Evolutionary conservation across 1,140 invertebrate genomes (phyloP), one percentile per base, ranked within the genome.

Genomic region (Mylabris phalerata): DNA sequence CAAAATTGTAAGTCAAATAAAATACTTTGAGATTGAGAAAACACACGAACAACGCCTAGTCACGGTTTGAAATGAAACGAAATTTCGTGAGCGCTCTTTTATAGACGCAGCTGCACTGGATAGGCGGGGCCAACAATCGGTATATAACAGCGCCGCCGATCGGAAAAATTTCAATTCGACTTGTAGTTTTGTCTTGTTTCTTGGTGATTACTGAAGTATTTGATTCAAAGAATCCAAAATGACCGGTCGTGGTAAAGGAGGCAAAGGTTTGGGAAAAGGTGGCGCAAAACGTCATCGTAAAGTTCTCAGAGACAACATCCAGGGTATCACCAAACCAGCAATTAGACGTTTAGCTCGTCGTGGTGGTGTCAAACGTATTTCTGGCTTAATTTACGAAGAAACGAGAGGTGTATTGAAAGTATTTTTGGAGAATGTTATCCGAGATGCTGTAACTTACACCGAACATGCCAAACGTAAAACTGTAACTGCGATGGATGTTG

Each of bases 401-500:
- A 84, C 82, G 44, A 78, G 83, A 52, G 81, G 82, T 55, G 80
- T 88, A 0, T 72, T 89, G n/a, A 90, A 89, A 73, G 83, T 89
- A 0, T 92, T 92, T 73, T 74, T 92, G 50, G 58, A 90, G 72
- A 90, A 89, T 69, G 86, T 91, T 0, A 91, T 91, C 67, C 79
- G 87, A 54, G 89, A 90, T 73, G 86, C 87, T 9, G 86, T 91
- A 50, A 90, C 87, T n/a, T 91, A 90, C 76, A 88, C 86, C 9
- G 87, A 88, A 72, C 86, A 90, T 73, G 86, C 87, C 61, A 90
- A 89, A 76, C 77, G 88, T 61, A 92, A 91, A 76, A 92, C 89
- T 13, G 83, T 85, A 40, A 92, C 89, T 7, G 88, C 89, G 50
- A 92, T 92, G 89, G 89, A 93, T 70, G 87, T 92, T 10, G 90